Conservation (phyloP, 1,140 invertebrate genomes). For the Eubasilissa regina region DNA sequence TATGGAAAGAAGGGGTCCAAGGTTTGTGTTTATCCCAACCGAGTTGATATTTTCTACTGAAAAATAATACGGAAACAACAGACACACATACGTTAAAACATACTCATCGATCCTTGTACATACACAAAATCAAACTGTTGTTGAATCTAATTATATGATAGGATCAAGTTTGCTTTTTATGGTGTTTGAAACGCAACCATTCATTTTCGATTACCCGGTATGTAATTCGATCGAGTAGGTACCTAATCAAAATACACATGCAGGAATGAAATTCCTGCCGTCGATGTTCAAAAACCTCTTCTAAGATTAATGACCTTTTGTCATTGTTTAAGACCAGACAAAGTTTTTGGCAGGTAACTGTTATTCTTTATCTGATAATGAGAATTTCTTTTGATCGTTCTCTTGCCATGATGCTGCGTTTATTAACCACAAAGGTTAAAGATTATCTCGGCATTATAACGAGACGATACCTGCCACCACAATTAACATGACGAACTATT, state of each 20-base stretch:
- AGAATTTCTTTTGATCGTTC: slow-evolving; percentile 11
- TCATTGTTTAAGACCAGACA: slow-evolving; percentile 37
- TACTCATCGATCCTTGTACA: too few relatives aligned
- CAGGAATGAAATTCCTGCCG: slow-evolving; percentile 10
- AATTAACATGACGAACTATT: slow-evolving; percentile 2
- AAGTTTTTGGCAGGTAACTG: slow-evolving; percentile 22
- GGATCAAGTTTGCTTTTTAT: too few relatives aligned
- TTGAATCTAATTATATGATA: too few relatives aligned
- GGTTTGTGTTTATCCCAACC: too few relatives aligned
- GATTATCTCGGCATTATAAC: slow-evolving; percentile 24
- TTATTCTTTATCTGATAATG: slow-evolving; percentile 35
- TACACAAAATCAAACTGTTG: too few relatives aligned
- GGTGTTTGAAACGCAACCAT: too few relatives aligned
- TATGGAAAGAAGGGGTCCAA: too few relatives aligned
- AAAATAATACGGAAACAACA: too few relatives aligned
- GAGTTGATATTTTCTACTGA: too few relatives aligned
- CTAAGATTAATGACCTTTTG: slow-evolving; percentile 40
- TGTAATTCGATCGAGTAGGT: not conserved
- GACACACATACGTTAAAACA: too few relatives aligned
- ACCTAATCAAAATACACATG: not conserved
- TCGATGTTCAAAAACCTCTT: slow-evolving; percentile 13
- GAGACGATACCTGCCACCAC: slow-evolving; percentile 19
- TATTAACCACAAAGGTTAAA: slow-evolving; percentile 27
- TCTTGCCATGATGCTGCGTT: slow-evolving; percentile 12
- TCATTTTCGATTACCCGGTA: too few relatives aligned